Percentiles rank a stretch among this genome's conserved stretches.
Conservation (phyloP, 2,797 vertebrate genomes). For the Macropus fuliginosus region DNA sequence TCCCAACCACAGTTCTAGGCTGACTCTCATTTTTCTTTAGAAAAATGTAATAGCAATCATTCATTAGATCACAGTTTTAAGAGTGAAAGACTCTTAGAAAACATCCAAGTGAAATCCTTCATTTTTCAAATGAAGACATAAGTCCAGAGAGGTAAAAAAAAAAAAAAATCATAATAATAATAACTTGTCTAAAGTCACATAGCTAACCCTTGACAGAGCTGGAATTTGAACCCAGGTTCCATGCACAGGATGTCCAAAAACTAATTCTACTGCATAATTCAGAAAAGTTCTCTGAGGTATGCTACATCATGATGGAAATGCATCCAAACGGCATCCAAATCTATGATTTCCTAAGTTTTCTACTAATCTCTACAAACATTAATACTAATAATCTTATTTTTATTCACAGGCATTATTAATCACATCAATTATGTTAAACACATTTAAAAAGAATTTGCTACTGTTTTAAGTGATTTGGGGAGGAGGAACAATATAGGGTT, state of each 20-base stretch:
- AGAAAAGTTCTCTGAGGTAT: not conserved
- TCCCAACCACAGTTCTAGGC: not conserved
- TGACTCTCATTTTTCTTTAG: not conserved
- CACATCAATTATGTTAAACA: not conserved
- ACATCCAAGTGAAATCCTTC: not conserved
- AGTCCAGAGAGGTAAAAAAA: not conserved
- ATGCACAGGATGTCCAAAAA: slow-evolving; percentile 1
- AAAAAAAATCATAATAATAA: no score
- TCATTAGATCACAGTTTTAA: not conserved
- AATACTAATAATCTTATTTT: slow-evolving; percentile 20
- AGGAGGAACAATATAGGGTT: not conserved
- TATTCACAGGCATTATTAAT: not conserved
- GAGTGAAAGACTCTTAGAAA: not conserved
- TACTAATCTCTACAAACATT: slow-evolving; percentile 6
- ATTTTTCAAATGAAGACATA: not conserved
- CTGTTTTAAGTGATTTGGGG: not conserved
- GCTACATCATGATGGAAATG: not conserved
- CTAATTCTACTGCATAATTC: not conserved
- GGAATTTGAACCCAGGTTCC: not conserved
- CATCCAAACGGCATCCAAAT: not conserved
- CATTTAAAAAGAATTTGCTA: not conserved
- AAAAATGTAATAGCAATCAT: not conserved
- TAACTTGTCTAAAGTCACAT: not conserved
- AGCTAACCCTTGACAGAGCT: not conserved
- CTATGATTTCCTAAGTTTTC: not conserved